Evolutionary conservation across 2,797 vertebrate species (phyloP).

Genomic region (Tenualosa ilisha): DNA sequence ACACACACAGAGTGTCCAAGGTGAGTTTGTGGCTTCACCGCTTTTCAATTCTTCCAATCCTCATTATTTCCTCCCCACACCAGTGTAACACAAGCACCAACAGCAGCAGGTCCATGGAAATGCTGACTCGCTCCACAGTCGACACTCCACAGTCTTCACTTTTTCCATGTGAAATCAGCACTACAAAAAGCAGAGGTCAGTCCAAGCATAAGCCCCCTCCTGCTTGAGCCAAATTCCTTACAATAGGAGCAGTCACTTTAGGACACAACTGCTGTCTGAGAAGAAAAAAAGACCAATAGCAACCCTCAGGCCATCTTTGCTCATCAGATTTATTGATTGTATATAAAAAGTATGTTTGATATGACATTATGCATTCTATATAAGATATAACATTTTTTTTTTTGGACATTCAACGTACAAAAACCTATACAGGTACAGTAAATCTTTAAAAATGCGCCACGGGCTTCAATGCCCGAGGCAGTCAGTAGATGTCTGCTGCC

Average conservation of each 20-base stretch:
- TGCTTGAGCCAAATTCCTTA: neutral
- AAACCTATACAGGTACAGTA: constrained; percentile 73
- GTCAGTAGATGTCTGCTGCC: constrained; percentile 57
- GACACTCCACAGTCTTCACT: neutral
- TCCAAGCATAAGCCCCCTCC: neutral
- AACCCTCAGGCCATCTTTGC: constrained; percentile 53
- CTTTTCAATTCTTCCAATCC: neutral
- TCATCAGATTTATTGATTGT: constrained; percentile 82
- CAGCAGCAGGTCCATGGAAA: neutral
- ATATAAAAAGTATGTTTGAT: constrained; percentile 85
- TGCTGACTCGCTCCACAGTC: neutral
- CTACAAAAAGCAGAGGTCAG: neutral
- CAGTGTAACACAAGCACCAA: neutral
- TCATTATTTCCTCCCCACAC: neutral
- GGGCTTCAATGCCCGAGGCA: constrained; percentile 63
- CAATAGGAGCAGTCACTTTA: neutral
- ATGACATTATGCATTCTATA: constrained; percentile 87
- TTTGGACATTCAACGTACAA: constrained; percentile 82
- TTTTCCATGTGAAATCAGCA: constrained; percentile 10
- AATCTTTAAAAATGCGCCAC: constrained; percentile 73
- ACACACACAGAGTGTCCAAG: neutral
- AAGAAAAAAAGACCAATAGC: neutral
- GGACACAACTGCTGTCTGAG: neutral
- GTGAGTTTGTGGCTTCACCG: neutral
- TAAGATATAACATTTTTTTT: constrained; percentile 81